Conservation (phyloP, 2,113 vertebrate species). For the Strix aluco region DNA sequence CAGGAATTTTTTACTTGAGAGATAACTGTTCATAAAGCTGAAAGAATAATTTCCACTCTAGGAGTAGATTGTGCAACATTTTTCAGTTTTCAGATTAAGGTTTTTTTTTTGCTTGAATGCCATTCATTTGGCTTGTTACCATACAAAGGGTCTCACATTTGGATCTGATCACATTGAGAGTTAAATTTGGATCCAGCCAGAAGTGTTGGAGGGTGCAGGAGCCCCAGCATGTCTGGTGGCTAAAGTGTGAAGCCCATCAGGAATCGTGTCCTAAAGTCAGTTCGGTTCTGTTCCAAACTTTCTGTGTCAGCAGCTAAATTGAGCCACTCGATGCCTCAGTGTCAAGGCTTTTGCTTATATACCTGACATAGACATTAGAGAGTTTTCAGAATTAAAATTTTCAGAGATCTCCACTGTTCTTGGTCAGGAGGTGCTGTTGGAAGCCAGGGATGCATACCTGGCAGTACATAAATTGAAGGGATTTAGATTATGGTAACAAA, state of each 20-base stretch:
- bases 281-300: neutral
- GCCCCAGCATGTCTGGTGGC: neutral
- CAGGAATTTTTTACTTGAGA: neutral
- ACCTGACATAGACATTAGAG: neutral
- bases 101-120: neutral
- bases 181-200: neutral
- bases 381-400: neutral
- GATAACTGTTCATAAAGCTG: neutral
- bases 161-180: neutral
- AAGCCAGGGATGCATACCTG: neutral
- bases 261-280: neutral
- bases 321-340: neutral
- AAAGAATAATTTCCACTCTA: neutral
- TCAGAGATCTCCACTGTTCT: neutral
- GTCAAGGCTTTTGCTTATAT: neutral
- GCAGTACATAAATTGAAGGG: neutral
- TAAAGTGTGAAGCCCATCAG: neutral
- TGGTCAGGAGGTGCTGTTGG: neutral
- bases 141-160: neutral
- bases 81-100: neutral
- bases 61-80: neutral
- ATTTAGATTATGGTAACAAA: conserved; percentile 5
- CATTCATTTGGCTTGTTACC: neutral
- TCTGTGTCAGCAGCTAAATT: neutral
- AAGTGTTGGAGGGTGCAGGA: neutral